A percentile compares a stretch with the other conserved stretches of the same genome.
Evolutionary conservation across 1,140 invertebrate species (phyloP).

Genomic region (Ephestia elutella): DNA sequence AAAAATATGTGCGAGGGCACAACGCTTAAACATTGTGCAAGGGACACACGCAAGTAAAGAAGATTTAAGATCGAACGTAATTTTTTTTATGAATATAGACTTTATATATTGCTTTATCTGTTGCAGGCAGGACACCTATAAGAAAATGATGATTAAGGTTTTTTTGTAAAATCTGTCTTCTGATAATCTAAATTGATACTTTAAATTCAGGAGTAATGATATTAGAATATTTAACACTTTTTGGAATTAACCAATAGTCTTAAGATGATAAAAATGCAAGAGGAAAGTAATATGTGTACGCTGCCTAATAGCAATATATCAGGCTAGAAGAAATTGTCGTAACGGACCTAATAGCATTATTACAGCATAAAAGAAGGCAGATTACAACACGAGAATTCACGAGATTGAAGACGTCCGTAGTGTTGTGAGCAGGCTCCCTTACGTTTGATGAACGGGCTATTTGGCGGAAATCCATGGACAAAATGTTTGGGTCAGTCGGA

Average conservation of each 20-base stretch:
- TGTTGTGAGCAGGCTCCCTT: not conserved
- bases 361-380: conserved; percentile 32
- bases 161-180: no score
- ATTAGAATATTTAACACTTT: no score
- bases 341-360: conserved; percentile 35
- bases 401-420: not conserved
- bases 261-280: no score
- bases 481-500: not conserved
- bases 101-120: no score
- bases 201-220: no score
- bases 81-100: no score
- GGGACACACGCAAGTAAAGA: not conserved
- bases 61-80: conserved; percentile 7
- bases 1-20: conserved; percentile 18
- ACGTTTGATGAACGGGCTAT: not conserved
- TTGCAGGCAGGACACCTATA: no score
- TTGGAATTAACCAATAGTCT: no score
- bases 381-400: conserved; percentile 27
- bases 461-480: conserved; percentile 1
- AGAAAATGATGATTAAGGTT: no score
- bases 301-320: conserved; percentile 22
- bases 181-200: no score
- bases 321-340: conserved; percentile 28
- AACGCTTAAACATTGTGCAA: not conserved
- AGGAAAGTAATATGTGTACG: conserved; percentile 4